Evolutionary conservation across 2,113 vertebrate species (phyloP).

Genomic region (Tiliqua scincoides): DNA sequence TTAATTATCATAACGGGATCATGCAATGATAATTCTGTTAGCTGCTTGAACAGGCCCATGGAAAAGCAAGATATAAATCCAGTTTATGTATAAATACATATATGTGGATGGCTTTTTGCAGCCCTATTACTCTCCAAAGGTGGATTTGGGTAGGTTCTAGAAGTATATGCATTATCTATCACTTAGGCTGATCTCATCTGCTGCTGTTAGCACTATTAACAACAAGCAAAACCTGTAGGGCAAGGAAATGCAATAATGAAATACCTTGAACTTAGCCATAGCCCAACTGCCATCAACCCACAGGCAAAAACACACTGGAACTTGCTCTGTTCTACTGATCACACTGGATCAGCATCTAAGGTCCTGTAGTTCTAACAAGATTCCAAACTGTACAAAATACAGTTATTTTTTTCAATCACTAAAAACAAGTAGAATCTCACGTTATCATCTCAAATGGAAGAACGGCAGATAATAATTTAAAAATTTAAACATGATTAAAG

Average conservation of each 20-base stretch:
- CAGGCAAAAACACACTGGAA: neutral
- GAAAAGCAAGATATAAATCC: neutral
- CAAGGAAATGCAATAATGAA: neutral
- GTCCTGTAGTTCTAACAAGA: neutral
- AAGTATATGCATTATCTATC: accelerated
- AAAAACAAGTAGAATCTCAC: neutral
- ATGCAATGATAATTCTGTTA: neutral
- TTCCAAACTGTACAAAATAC: neutral
- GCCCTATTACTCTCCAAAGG: neutral
- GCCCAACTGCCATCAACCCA: neutral
- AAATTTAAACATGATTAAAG: neutral
- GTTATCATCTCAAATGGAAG: neutral
- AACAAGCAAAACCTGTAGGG: neutral
- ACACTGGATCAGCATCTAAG: neutral
- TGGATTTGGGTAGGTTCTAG: neutral
- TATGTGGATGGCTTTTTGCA: neutral
- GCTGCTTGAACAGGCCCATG: neutral
- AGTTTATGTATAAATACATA: neutral
- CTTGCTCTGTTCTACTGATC: neutral
- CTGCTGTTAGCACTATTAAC: accelerated
- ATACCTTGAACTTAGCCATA: neutral
- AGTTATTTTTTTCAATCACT: neutral
- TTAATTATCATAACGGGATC: neutral
- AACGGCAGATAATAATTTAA: neutral
- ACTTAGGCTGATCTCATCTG: neutral